Base-by-base conservation (phyloP, 2,113 vertebrate species). In the Eptesicus fuscus region DNA sequence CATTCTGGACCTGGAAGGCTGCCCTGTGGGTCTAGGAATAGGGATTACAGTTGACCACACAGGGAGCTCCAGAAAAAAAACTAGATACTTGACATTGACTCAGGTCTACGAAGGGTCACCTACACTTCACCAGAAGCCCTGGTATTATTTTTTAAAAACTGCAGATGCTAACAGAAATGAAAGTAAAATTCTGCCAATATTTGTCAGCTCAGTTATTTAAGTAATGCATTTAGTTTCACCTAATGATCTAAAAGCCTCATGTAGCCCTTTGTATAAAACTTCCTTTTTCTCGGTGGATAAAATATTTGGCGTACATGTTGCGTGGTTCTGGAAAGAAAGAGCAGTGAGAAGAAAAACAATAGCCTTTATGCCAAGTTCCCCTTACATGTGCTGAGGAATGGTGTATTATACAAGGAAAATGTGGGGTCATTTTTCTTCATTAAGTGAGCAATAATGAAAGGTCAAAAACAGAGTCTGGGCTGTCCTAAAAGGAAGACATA, bases 1-100 rank as follows among this genome's bases (percentile, higher is more conserved):
- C 96, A 42, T 95, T 96, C 98, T 88, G 95, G 92, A 89, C 40
- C 90, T 96, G 63, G 96, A 98, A 97, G 96, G 40, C 51, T 85
- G 76, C 49, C 77, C 84, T 67, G 90, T 95, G 88, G 23, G 40
- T 94, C 61, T 95, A n/a, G 88, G 95, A 96, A 70, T 65, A 79
- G 86, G 88, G 83, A 88, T 95, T 96, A 83, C 51, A 97, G 82
- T 51, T 97, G 97, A 97, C 90, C 97, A 94, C 95, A 97, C 88
- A 96, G 94, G 90, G 97, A 88, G 95, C 77, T 91, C 76, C 95
- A 95, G 82, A 90, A 88, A 93, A 88, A 93, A 95, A 93, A 97
- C 90, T 93, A 94, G 93, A 77, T 86, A 94, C 93, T 87, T 95
- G 92, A 95, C 95, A 93, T 82, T 96, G 93, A 96, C 67, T 79